Conservation (phyloP, 2,888 invertebrate species). For the Galeopsomyia nigrocyanea region DNA sequence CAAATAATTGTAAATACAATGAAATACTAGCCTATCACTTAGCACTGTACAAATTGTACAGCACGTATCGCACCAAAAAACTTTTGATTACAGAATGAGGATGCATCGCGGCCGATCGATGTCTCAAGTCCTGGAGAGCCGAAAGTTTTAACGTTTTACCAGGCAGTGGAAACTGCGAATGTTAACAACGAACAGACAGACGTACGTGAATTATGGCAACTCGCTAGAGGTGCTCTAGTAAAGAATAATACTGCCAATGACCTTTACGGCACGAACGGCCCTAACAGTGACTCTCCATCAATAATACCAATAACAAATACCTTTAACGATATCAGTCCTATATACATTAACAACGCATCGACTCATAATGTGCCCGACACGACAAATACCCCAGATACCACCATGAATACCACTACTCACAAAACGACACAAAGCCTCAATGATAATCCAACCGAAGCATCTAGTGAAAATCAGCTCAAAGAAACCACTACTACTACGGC, state of each 20-base stretch:
- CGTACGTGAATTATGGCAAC: conserved; percentile 53
- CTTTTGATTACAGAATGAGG: conserved; percentile 62
- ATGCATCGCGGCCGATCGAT: conserved; percentile 57
- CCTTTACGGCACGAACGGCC: conserved; percentile 58
- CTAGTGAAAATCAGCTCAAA: not conserved
- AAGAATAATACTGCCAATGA: conserved; percentile 57
- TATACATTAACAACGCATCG: conserved; percentile 53
- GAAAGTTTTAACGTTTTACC: conserved; percentile 63
- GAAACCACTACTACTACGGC: not conserved
- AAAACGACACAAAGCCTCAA: conserved; percentile 16
- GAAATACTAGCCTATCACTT: conserved; percentile 6
- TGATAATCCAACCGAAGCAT: not conserved
- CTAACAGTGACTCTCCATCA: conserved; percentile 66
- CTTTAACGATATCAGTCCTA: conserved; percentile 46
- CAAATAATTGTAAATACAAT: conserved; percentile 1
- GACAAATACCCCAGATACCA: conserved; percentile 51
- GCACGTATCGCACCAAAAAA: conserved; percentile 55
- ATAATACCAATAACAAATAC: conserved; percentile 54
- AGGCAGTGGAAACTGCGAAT: conserved; percentile 64
- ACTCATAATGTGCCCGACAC: conserved; percentile 49
- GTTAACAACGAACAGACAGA: conserved; percentile 62
- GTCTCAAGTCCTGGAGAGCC: conserved; percentile 64
- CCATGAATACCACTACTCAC: not conserved
- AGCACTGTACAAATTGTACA: conserved; percentile 54
- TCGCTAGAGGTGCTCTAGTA: conserved; percentile 63